These are phyloP conservation scores for Uloborus plumipes DNA, from an alignment of 2,888 invertebrate species.

Conservation along the genomic window DNA sequence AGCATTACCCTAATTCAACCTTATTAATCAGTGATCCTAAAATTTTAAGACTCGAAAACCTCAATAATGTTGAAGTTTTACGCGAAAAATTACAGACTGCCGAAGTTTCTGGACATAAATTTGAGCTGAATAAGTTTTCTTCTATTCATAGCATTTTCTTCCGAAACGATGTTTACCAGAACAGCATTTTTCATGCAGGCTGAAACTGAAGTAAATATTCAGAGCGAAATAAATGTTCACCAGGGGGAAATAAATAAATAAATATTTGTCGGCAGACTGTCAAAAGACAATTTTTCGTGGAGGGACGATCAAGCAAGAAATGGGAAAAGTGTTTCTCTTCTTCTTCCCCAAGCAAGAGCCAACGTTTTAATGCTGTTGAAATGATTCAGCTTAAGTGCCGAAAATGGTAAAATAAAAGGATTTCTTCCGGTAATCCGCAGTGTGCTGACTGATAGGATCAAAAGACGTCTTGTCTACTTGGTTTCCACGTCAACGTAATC, in stretches of 20 bases:
- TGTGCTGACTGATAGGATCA: constrained; percentile 63
- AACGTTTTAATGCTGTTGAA: constrained; percentile 51
- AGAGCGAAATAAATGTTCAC: constrained; percentile 59
- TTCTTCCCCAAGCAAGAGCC: constrained; percentile 29
- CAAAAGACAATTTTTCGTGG: constrained; percentile 42
- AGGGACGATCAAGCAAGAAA: constrained; percentile 61
- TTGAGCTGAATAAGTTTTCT: too few species aligned
- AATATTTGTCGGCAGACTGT: constrained; percentile 47
- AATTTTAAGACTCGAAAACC: too few species aligned
- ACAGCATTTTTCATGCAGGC: constrained; percentile 10
- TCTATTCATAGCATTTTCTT: too few species aligned
- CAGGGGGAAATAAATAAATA: constrained; percentile 60
- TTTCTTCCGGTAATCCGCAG: constrained; percentile 53
- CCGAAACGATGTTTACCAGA: constrained; percentile 27
- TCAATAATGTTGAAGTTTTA: too few species aligned
- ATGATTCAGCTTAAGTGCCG: constrained; percentile 63
- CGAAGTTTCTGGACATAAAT: too few species aligned
- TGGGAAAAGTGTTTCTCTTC: constrained; percentile 44
- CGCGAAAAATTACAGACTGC: too few species aligned
- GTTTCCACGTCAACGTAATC: constrained; percentile 58
- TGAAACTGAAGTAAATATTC: constrained; percentile 45
- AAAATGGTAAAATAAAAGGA: constrained; percentile 63
- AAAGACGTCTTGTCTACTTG: constrained; percentile 61
- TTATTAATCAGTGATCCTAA: too few species aligned
- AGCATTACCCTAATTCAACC: too few species aligned